phyloP scores from a whole-genome alignment of 2,888 invertebrate genomes.

The Gymnoscelis rufifasciata region DNA sequence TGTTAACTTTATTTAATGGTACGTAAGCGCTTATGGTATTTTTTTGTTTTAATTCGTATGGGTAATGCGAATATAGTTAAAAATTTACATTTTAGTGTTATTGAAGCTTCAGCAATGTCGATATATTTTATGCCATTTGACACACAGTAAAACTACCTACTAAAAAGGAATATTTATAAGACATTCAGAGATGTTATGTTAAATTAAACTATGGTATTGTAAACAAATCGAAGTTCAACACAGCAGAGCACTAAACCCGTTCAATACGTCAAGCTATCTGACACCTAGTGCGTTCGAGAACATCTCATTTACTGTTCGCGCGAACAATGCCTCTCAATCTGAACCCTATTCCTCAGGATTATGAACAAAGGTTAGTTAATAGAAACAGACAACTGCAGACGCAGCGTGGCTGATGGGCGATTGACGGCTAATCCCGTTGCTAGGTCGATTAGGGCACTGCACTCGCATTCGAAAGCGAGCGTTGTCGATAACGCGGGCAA shows the following conservation, averaged over 20 bases:
- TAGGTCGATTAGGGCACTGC: conserved; percentile 54
- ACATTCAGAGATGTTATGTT: conserved; percentile 2
- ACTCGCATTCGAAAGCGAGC: conserved; percentile 54
- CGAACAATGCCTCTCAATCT: conserved; percentile 29
- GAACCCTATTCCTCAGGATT: conserved; percentile 39
- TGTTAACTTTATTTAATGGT: too few species aligned
- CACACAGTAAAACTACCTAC: background rate
- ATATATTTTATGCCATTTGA: too few species aligned
- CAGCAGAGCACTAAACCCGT: conserved; percentile 30
- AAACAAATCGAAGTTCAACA: conserved; percentile 46
- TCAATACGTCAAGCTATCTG: conserved; percentile 55
- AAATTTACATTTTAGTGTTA: too few species aligned
- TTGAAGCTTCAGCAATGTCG: too few species aligned
- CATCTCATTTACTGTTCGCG: conserved; percentile 23
- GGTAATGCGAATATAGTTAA: too few species aligned
- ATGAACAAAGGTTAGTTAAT: conserved; percentile 40
- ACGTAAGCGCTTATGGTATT: too few species aligned
- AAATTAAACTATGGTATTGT: conserved; percentile 27
- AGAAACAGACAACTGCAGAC: conserved; percentile 39
- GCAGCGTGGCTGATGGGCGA: conserved; percentile 59
- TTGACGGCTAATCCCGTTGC: conserved; percentile 65
- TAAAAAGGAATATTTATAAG: background rate
- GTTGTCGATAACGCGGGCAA: conserved; percentile 62
- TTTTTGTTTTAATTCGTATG: too few species aligned
- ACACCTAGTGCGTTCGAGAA: conserved; percentile 43